Percentiles rank a stretch among this genome's conserved stretches.
These are phyloP conservation scores for Eupithecia insigniata DNA, from an alignment of 2,888 invertebrate species.

Conservation along the genomic window DNA sequence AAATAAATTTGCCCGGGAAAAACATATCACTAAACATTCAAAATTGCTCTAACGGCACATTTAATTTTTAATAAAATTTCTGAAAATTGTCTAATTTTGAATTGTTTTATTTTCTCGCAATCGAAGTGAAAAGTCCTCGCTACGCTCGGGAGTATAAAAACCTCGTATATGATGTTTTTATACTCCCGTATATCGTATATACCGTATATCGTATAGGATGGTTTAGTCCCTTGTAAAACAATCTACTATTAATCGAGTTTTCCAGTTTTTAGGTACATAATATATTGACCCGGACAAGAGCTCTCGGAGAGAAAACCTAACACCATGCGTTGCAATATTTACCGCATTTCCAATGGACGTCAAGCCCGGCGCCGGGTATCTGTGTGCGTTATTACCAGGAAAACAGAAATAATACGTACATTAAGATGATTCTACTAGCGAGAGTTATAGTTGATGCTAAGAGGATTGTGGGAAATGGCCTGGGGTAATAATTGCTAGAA, in stretches of 20 bases:
- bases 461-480: not conserved
- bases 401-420: constrained; percentile 18
- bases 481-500: not conserved
- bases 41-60: no score
- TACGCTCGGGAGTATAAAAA: no score
- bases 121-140: no score
- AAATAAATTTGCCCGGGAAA: no score
- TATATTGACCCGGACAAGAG: constrained; percentile 22
- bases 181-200: no score
- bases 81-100: no score
- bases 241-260: not conserved
- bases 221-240: no score
- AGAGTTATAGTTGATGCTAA: not conserved
- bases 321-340: constrained; percentile 34
- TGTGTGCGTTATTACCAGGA: constrained; percentile 34
- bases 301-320: constrained; percentile 7
- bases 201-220: no score
- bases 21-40: no score
- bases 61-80: no score
- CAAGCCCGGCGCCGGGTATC: constrained; percentile 37
- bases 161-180: no score
- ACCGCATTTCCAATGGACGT: constrained; percentile 15
- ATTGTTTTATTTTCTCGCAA: no score
- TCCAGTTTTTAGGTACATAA: not conserved
- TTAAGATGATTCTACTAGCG: constrained; percentile 17